Evolutionary conservation across 2,797 vertebrate species (phyloP).

Genomic region (Anolis apletophallus): DNA sequence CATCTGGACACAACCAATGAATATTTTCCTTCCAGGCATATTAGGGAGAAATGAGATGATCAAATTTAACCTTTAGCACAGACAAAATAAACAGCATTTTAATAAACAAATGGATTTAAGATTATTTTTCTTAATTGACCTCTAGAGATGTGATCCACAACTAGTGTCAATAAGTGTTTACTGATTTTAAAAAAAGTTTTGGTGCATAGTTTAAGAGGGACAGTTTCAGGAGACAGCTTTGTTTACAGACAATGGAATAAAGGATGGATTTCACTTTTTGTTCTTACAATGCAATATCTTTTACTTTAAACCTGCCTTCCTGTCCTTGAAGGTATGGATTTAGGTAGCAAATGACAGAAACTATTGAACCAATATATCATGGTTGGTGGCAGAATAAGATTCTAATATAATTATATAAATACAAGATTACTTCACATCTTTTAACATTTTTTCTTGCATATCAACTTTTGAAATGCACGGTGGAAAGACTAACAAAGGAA

Average conservation of each 20-base stretch:
- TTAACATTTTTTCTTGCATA: background rate
- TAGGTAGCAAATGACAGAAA: background rate
- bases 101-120: background rate
- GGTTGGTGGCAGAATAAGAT: background rate
- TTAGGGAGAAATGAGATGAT: conserved; percentile 25
- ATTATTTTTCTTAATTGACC: background rate
- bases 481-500: background rate
- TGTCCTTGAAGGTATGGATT: background rate
- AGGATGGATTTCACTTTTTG: background rate
- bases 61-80: conserved; percentile 20
- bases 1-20: background rate
- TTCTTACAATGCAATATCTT: background rate
- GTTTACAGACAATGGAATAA: background rate
- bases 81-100: background rate
- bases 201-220: background rate
- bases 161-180: background rate
- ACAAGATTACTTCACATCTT: background rate
- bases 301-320: background rate
- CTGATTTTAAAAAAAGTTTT: background rate
- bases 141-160: background rate
- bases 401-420: background rate
- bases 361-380: background rate
- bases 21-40: conserved; percentile 34
- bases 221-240: background rate
- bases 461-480: background rate